These are phyloP conservation scores for Lontra canadensis DNA, from an alignment of 2,113 vertebrate genomes.

Conservation along the genomic window DNA sequence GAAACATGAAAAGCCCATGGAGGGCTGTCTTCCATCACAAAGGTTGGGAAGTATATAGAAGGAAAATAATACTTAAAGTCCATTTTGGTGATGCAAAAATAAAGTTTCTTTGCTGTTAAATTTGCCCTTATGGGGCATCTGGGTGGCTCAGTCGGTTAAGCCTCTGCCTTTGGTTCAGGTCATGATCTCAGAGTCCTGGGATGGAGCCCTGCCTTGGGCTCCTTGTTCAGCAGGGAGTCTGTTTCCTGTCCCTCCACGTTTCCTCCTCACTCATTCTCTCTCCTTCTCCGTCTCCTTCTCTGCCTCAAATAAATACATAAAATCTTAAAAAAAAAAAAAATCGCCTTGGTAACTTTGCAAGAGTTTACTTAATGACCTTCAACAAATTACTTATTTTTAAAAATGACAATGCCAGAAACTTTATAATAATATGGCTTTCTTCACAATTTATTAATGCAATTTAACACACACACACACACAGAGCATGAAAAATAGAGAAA, in stretches of 20 bases:
- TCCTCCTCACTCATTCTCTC: too few species aligned
- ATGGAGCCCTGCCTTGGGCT: too few species aligned
- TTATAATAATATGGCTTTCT: background rate
- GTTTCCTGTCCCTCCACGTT: too few species aligned
- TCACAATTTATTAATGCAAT: background rate
- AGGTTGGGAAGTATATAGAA: background rate
- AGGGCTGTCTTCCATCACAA: background rate
- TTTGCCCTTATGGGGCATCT: background rate
- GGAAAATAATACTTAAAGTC: background rate
- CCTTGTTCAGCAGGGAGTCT: too few species aligned
- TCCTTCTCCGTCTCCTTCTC: too few species aligned
- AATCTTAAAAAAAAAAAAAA: too few species aligned
- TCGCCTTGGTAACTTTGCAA: background rate
- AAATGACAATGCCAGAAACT: background rate
- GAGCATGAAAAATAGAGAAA: background rate
- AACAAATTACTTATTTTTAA: background rate
- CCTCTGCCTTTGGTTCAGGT: too few species aligned
- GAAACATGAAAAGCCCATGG: background rate
- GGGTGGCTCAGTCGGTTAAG: too few species aligned
- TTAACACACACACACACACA: background rate
- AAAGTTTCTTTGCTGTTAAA: background rate
- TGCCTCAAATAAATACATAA: too few species aligned
- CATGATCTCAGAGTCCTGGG: too few species aligned
- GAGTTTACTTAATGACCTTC: background rate
- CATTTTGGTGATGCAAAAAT: background rate